Evolutionary conservation across 2,888 invertebrate genomes (phyloP), one percentile per base, ranked within the genome.

Genomic region (Euclidia mi): DNA sequence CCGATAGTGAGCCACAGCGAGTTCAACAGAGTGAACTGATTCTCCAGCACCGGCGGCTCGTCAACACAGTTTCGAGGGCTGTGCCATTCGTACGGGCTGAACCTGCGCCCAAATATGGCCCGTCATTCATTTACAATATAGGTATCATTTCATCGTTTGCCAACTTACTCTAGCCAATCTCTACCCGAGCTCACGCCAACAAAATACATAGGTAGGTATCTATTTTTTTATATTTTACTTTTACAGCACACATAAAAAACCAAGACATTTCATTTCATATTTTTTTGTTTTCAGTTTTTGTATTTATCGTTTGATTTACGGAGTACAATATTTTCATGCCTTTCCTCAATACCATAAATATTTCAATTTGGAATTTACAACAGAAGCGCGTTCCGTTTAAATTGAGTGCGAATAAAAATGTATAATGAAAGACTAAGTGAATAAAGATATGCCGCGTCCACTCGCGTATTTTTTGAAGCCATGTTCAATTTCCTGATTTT

Each of bases 1-100:
- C 97, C 97, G 90, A 98, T 98, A 94, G 98, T 98, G 95, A 98
- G 98, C 98, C 98, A 98, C 91, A 98, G 96, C 90, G 98, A 97
- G 96, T 98, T 98, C 94, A 97, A 96, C 88, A 98, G 95, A 82
- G 97, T 97, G 96, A 98, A 97, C 94, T 97, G 97, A 95, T 98
- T 98, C 96, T 98, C 97, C 91, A 98, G 95, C 84, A 97, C 96
- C 88, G 97, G 97, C 78, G 97, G 97, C 93, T 98, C 97, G 82
- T 96, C 96, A 92, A 97, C 96, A 95, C 97, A 97, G 87, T 97
- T 96, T 95, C 97, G 96, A 76, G 98, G 97, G 95, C 97, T 97
- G 95, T 98, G 97, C 98, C 98, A 98, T 95, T 98, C 98, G 95
- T 98, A 98, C 81, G 98, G 98, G 92, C 97, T 97, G 96, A 97